Evolutionary conservation across 2,113 vertebrate species (phyloP).

Genomic region (Numenius arquata): DNA sequence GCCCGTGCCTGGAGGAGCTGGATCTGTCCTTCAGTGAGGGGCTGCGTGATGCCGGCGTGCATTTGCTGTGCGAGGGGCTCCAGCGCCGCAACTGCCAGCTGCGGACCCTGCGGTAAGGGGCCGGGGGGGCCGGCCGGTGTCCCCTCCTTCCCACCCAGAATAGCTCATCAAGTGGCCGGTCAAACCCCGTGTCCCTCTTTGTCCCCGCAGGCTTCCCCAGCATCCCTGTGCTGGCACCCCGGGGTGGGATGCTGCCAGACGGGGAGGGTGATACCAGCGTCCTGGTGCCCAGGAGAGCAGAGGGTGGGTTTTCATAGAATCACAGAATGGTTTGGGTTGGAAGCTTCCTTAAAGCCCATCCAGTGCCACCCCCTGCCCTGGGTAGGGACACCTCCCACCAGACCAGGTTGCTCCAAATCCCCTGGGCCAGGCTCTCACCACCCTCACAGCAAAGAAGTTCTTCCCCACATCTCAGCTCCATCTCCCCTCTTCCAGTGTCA

Average conservation of each 20-base stretch:
- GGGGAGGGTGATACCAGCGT: not conserved
- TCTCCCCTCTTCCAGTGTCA: too few species aligned
- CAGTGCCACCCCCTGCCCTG: not conserved
- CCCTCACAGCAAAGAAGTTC: too few species aligned
- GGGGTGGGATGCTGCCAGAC: fast-evolving
- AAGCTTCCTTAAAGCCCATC: not conserved
- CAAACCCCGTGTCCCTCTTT: fast-evolving
- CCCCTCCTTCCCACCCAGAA: not conserved
- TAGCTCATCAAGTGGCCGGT: fast-evolving
- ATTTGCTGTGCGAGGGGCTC: conserved; percentile 5
- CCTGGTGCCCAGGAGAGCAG: not conserved
- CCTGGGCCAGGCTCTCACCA: too few species aligned
- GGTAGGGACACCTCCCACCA: not conserved
- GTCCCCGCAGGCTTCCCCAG: fast-evolving
- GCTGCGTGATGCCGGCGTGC: not conserved
- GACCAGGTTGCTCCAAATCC: not conserved
- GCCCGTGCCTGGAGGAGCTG: conserved; percentile 21
- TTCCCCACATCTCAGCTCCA: too few species aligned
- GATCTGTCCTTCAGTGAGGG: conserved; percentile 23
- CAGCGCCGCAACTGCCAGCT: not conserved
- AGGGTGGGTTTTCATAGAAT: not conserved
- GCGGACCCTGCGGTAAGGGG: not conserved
- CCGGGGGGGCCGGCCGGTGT: fast-evolving
- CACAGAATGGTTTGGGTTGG: not conserved
- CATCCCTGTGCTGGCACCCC: fast-evolving